Percentiles rank a stretch among this genome's conserved stretches.
These are phyloP conservation scores for Cossypha heuglini DNA, from an alignment of 2,797 vertebrate species.

Conservation along the genomic window DNA sequence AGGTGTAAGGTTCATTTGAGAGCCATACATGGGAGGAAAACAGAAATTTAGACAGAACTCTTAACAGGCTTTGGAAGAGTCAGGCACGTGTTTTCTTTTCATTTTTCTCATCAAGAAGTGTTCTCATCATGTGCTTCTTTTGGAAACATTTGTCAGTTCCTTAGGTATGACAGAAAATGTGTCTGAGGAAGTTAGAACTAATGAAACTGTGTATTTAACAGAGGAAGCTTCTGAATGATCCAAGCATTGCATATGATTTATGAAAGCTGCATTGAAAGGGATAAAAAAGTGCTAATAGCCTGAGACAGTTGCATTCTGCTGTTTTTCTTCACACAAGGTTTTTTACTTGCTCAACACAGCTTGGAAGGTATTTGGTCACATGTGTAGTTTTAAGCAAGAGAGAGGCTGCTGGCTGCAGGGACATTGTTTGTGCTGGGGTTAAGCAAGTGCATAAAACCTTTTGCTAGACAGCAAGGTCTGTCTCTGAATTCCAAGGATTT, in stretches of 20 bases:
- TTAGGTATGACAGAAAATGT: background rate
- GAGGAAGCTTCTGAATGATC: background rate
- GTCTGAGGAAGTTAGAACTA: background rate
- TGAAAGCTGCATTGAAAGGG: background rate
- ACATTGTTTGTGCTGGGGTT: background rate
- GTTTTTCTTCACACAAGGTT: background rate
- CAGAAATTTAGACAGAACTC: background rate
- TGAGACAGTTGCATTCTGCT: background rate
- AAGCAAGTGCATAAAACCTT: background rate
- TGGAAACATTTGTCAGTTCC: conserved; percentile 2
- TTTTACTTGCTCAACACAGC: background rate
- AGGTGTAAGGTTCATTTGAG: background rate
- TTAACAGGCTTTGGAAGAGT: background rate
- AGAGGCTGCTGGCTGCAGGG: background rate
- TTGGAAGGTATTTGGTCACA: background rate
- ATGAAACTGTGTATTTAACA: background rate
- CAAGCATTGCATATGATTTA: background rate
- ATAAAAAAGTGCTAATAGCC: background rate
- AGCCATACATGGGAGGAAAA: background rate
- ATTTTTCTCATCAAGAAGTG: background rate
- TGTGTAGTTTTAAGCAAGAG: background rate
- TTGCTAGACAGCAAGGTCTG: background rate
- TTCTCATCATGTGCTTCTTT: background rate
- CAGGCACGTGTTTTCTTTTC: background rate
- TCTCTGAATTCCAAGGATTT: conserved; percentile 47